These are phyloP conservation scores for Isichthys henryi DNA, from an alignment of 2,113 vertebrate genomes.

Conservation along the genomic window DNA sequence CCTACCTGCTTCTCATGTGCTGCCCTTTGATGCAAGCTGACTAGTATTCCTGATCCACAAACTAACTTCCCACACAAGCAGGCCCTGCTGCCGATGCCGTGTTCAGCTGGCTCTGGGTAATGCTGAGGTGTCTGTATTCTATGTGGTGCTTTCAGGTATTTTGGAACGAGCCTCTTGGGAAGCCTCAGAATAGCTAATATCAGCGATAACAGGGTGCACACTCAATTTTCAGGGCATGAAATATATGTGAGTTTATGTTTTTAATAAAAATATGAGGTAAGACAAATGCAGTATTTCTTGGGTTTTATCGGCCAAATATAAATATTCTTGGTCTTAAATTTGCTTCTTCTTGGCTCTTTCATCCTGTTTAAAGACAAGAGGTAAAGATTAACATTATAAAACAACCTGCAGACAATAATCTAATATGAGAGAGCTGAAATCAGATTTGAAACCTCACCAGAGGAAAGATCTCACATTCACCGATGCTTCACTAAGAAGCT, in stretches of 20 bases:
- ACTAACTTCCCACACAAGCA: neutral
- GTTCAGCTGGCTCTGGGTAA: neutral
- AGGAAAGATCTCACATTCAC: neutral
- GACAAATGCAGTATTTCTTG: neutral
- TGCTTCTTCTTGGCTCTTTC: slow-evolving; percentile 40
- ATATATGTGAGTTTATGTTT: neutral
- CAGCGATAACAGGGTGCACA: neutral
- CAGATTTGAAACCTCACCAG: neutral
- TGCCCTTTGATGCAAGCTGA: too few relatives aligned
- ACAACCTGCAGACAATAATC: neutral
- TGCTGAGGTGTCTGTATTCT: neutral
- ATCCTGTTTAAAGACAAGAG: slow-evolving; percentile 36
- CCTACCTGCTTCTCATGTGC: neutral
- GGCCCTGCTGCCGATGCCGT: neutral
- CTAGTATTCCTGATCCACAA: neutral
- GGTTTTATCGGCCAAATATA: neutral
- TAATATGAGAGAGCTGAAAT: neutral
- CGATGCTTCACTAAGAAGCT: neutral
- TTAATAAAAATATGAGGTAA: slow-evolving; percentile 1
- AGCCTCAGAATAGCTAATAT: neutral
- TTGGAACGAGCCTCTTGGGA: neutral
- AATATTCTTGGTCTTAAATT: neutral
- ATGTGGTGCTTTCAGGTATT: neutral
- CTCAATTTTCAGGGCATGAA: neutral
- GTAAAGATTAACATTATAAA: neutral